phyloP scores from a whole-genome alignment of 2,113 vertebrate species.

The Craseonycteris thonglongyai region DNA sequence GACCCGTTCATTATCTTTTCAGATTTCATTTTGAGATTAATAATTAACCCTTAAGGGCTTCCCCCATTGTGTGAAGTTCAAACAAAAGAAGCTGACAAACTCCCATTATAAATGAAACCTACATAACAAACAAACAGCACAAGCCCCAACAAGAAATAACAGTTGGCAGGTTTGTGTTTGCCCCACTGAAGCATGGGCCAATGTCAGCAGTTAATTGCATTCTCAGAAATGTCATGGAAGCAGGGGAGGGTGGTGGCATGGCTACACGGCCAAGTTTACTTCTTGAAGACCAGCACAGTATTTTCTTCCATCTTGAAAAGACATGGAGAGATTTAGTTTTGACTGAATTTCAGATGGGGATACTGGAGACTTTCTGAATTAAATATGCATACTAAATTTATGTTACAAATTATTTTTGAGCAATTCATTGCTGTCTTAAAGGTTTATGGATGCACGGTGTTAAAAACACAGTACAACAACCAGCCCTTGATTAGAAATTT shows the following conservation, averaged over 20 bases:
- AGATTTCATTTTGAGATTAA: constrained; percentile 57
- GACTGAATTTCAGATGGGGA: background rate
- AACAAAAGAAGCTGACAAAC: constrained; percentile 52
- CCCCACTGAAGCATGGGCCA: background rate
- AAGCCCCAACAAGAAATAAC: constrained; percentile 35
- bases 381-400: background rate
- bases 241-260: background rate
- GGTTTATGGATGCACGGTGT: background rate
- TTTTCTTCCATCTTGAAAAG: background rate
- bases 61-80: constrained; percentile 58
- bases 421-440: background rate
- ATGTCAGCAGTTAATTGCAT: background rate
- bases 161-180: background rate
- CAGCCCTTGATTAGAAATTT: background rate
- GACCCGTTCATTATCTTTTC: constrained; percentile 42
- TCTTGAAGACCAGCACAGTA: background rate
- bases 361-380: background rate
- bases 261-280: rapidly evolving
- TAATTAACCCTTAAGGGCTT: constrained; percentile 66
- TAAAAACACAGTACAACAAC: background rate
- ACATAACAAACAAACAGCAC: constrained; percentile 1
- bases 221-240: background rate
- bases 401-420: background rate
- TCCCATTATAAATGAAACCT: constrained; percentile 27
- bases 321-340: background rate